Evolutionary conservation across 2,113 vertebrate genomes (phyloP), one percentile per base, ranked within the genome.

Genomic region (Romanogobio albipinnatus): DNA sequence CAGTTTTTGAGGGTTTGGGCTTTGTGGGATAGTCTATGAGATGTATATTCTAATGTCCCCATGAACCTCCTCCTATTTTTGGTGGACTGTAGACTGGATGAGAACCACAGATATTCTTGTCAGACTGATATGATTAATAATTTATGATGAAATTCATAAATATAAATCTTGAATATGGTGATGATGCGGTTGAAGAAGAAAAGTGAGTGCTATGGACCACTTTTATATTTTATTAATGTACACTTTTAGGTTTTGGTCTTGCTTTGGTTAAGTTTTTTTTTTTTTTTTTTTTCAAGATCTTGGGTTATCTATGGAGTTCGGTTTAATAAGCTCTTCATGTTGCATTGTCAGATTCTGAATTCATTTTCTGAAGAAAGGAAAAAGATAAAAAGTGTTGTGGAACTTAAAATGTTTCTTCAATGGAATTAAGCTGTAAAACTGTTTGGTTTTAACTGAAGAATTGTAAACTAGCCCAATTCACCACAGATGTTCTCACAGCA

Each of bases 401-500:
- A 6, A 14, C 59, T 61, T 56, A 0, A 62, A 62, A 24, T 5
- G 59, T 1, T 62, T 26, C n/a, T 62, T 68, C 15, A 36, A 33
- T 9, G 15, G 64, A 19, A 43, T 11, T 9, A 22, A 70, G 19
- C 36, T 70, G 66, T 70, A 45, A 71, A 71, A 11, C 68, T 11
- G 17, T n/a, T 70, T 71, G 36, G 4, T 71, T 22, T 36, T 17
- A 15, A 66, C 14, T 45, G 36, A 71, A 71, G 68, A 45, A 49
- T 75, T 73, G 39, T 71, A 17, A 75, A 51, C 73, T 17, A 7
- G 24, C 13, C 43, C 7, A 75, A 1, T 17, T 22, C 22, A 51
- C 36, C 71, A 43, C 19, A 36, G 29, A 79, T 78, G 76, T 45
- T 61, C 7, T 45, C n/a, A 45, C 39, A 62, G 36, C 77, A 80